A percentile compares a stretch with the other conserved stretches of the same genome.
Evolutionary conservation across 2,113 vertebrate species (phyloP).

Genomic region (Polypterus senegalus): DNA sequence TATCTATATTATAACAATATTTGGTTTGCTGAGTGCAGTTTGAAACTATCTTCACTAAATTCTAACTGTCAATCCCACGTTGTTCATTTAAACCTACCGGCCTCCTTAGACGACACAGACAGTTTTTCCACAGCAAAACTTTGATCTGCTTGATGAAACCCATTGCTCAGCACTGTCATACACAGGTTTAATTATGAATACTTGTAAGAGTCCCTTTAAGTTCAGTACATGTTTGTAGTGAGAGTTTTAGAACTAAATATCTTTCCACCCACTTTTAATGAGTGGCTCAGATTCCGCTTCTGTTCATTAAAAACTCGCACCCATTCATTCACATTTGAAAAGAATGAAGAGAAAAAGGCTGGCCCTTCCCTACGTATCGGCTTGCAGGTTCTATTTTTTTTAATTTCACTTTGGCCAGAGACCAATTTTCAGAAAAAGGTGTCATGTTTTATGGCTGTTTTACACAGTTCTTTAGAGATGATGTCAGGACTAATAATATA

Average conservation of each 20-base stretch:
- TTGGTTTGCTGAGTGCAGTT: too few relatives aligned
- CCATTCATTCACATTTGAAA: slow-evolving; percentile 20
- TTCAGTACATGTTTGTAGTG: slow-evolving; percentile 13
- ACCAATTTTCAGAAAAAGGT: too few relatives aligned
- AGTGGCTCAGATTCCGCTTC: slow-evolving; percentile 26
- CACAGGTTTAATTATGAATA: slow-evolving; percentile 8
- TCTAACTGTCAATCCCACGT: too few relatives aligned
- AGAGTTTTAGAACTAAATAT: neutral
- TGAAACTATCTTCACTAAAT: too few relatives aligned
- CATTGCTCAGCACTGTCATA: slow-evolving; percentile 3
- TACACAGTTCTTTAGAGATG: too few relatives aligned
- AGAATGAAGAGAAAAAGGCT: slow-evolving; percentile 21
- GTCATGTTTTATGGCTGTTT: too few relatives aligned
- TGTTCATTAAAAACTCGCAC: slow-evolving; percentile 18
- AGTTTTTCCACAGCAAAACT: slow-evolving; percentile 55
- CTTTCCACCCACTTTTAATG: neutral
- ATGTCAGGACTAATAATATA: too few relatives aligned
- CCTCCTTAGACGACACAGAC: slow-evolving; percentile 45
- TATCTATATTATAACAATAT: too few relatives aligned
- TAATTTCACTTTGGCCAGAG: neutral
- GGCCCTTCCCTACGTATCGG: slow-evolving; percentile 2
- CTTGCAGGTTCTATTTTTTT: neutral
- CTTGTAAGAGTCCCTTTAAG: slow-evolving; percentile 15
- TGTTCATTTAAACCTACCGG: slow-evolving; percentile 34
- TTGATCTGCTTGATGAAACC: slow-evolving; percentile 30